Evolutionary conservation across 2,888 invertebrate species (phyloP), one percentile per base, ranked within the genome.

Genomic region (Teleiodes luculella): DNA sequence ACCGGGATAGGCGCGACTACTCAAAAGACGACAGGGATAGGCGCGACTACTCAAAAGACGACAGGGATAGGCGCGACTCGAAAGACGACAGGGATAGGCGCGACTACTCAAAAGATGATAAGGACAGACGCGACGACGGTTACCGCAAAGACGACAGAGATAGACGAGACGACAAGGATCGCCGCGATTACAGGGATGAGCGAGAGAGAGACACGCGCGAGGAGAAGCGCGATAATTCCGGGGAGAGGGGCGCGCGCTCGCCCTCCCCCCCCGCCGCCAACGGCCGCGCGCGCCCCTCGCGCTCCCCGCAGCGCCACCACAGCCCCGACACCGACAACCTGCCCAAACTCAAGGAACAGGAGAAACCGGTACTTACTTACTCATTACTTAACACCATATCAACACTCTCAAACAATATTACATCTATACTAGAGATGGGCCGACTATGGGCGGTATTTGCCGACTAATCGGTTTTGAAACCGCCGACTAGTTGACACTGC

Each of bases 271-370:
- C 61, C 52, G 65, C 62, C 35, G 78, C 70, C 54, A 86, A 85
- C 67, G 84, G 84, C 6, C 74, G 78, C 55, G 59, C 70, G 47
- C 67, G 79, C 1, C 72, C 58, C 33, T 82, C 83, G 57, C 80
- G 80, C 66, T 13, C 39, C 4, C 43, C 24, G 59, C 79, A 71
- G 41, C n/a, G 68, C 31, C 70, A 70, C 54, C 57, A 66, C 14
- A 58, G 58, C 55, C 72, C 80, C 54, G 70, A 73, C n/a, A 55
- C 61, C 14, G 83, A 81, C 0, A 83, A 83, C 1, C 91, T 95
- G 93, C 94, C 95, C 72, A 95, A 94, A 82, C 84, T 93, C 70
- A 93, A 92, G 74, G 94, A 94, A 78, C 92, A 93, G 63, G 92
- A 93, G 76, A 92, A 93, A 81, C 94, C 95, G 74, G 94, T 94